Evolutionary conservation across 30 jellyfish, hydroid and myxozoan genomes (phyloP).

Genomic region (Morbakka virulenta): DNA sequence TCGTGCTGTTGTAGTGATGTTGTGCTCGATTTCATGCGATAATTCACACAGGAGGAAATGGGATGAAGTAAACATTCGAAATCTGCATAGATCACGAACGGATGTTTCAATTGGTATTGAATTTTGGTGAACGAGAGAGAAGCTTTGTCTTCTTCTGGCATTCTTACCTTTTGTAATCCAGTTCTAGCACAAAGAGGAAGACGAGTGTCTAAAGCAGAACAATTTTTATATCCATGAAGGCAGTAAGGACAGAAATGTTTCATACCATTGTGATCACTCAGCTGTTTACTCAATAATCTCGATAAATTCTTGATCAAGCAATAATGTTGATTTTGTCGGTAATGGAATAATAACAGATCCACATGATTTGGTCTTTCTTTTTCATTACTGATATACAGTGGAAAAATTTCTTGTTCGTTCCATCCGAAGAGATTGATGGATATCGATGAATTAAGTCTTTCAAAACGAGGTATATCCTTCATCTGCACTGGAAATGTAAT

Average conservation of each 20-base stretch:
- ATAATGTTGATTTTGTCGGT: neutral
- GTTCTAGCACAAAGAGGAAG: conserved; percentile 2
- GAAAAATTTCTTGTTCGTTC: neutral
- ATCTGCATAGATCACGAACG: conserved; percentile 57
- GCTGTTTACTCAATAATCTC: neutral
- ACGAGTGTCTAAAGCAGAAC: conserved; percentile 10
- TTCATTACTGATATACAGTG: neutral
- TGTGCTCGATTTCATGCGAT: neutral
- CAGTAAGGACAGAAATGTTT: conserved; percentile 48
- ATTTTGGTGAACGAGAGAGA: conserved; percentile 21
- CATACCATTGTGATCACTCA: neutral
- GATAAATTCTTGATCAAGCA: neutral
- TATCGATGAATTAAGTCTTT: neutral
- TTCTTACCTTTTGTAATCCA: conserved; percentile 36
- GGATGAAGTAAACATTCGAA: conserved; percentile 29
- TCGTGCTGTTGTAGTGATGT: conserved; percentile 17
- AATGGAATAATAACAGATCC: no score
- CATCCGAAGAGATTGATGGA: neutral
- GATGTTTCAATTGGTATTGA: neutral
- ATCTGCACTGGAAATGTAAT: neutral
- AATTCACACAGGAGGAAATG: neutral
- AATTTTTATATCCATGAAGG: conserved; percentile 32
- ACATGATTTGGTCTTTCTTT: neutral
- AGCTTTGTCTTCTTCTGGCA: conserved; percentile 24
- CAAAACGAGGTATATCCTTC: neutral